Evolutionary conservation across 1,140 invertebrate species (phyloP).

Genomic region (Macrostomum lignano): DNA sequence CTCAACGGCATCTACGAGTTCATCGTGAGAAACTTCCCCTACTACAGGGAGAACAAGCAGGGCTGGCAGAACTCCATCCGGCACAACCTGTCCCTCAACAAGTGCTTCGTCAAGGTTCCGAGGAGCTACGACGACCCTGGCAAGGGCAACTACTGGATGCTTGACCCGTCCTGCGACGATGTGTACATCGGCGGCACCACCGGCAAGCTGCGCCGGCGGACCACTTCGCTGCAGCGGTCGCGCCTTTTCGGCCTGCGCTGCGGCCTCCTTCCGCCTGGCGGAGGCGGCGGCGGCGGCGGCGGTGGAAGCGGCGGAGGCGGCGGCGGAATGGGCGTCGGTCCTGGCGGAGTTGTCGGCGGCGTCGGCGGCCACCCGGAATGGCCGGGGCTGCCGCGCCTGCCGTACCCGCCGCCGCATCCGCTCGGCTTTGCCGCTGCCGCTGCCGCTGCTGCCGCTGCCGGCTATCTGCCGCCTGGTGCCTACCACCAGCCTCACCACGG

Average conservation of each 20-base stretch:
- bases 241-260: constrained; percentile 58
- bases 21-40: constrained; percentile 90
- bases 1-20: constrained; percentile 98
- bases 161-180: constrained; percentile 48
- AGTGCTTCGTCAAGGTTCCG: constrained; percentile 87
- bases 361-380: too few species aligned
- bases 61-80: constrained; percentile 96
- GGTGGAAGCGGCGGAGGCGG: too few species aligned
- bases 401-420: too few species aligned
- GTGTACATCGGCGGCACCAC: constrained; percentile 89
- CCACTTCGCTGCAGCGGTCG: constrained; percentile 51
- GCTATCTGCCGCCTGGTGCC: too few species aligned
- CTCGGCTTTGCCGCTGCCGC: too few species aligned
- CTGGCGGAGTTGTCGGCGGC: too few species aligned
- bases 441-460: too few species aligned
- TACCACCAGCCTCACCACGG: too few species aligned
- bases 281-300: too few species aligned
- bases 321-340: too few species aligned
- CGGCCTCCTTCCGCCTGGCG: constrained; percentile 12
- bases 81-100: constrained; percentile 81
- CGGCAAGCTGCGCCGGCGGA: constrained; percentile 57
- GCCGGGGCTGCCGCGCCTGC: too few species aligned
- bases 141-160: constrained; percentile 55
- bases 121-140: constrained; percentile 70
- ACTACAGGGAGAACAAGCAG: constrained; percentile 84